Base-by-base conservation (phyloP, 2,888 invertebrate species). In the Hermaeophaga mercurialis region DNA sequence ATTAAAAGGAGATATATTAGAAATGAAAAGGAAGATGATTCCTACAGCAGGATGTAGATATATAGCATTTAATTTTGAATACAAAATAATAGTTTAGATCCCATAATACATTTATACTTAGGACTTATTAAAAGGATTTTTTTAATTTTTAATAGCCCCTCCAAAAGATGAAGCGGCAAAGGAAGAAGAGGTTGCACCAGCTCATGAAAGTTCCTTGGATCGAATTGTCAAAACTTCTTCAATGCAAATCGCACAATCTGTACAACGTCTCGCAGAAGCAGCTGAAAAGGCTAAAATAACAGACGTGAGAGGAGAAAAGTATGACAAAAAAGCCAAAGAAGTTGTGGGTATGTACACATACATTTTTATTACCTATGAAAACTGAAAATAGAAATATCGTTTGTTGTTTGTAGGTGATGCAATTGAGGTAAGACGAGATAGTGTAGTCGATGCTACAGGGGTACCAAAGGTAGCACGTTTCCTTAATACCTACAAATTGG, bases 401-500 rank as follows among this genome's bases (percentile, higher is more conserved):
- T n/a, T n/a, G n/a, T n/a, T n/a, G n/a, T 8, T 15, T 36, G 18
- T 47, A 19, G 58, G 58, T 8, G 53, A 53, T 14, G 53, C 49
- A 11, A 58, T 58, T 15, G 58, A 54, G 24, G 43, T 58, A n/a
- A 36, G 58, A 54, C 31, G 38, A 4, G 31, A 24, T 5, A 44
- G 50, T 33, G 3, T 36, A 3, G 14, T 33, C 1, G 56, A 44
- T 3, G 54, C 31, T 5, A 18, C 39, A 2, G 22, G 45, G 11
- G 58, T 38, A 24, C 43, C 34, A 17, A 57, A 80, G 80, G 50
- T 60, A 19, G 65, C 73, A 8, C 76, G 74, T 48, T 85, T 81
- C 70, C 83, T 85, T 74, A 88, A 89, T 49, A 84, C 85, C 0
- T 89, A 85, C 71, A 84, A 84, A 66, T 71, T 89, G 33, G 82